phyloP scores from a whole-genome alignment of 2,797 vertebrate species.

The Bradypodion ventrale region DNA sequence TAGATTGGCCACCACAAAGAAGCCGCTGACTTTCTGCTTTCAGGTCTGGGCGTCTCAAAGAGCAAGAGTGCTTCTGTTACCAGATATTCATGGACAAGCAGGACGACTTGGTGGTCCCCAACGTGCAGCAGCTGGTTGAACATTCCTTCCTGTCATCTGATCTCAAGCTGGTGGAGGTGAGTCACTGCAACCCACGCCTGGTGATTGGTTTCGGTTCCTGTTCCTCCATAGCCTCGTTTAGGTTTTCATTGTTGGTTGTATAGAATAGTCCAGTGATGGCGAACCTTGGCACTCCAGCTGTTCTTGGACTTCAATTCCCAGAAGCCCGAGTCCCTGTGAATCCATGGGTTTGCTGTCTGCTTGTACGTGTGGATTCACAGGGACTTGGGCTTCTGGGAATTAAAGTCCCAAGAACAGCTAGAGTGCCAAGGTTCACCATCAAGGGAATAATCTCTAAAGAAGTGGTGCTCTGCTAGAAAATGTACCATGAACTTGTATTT shows the following conservation, averaged over 20 bases:
- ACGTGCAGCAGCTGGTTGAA: conserved; percentile 74
- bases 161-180: conserved; percentile 74
- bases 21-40: conserved; percentile 12
- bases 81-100: conserved; percentile 76
- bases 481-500: not conserved
- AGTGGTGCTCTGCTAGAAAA: not conserved
- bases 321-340: too few relatives aligned
- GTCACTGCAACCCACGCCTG: not conserved
- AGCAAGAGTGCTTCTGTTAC: conserved; percentile 72
- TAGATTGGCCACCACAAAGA: not conserved
- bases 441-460: too few relatives aligned
- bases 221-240: not conserved
- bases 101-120: conserved; percentile 68
- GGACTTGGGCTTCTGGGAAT: too few relatives aligned
- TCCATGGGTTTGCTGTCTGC: too few relatives aligned
- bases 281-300: too few relatives aligned
- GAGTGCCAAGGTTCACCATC: too few relatives aligned
- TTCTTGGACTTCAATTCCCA: too few relatives aligned
- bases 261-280: too few relatives aligned
- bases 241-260: not conserved
- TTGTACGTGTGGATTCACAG: too few relatives aligned
- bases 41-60: conserved; percentile 68
- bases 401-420: too few relatives aligned
- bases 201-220: not conserved
- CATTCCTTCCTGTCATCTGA: conserved; percentile 69